Evolutionary conservation across 2,888 invertebrate genomes (phyloP), one percentile per base, ranked within the genome.

Genomic region (Metacarcinus magister): DNA sequence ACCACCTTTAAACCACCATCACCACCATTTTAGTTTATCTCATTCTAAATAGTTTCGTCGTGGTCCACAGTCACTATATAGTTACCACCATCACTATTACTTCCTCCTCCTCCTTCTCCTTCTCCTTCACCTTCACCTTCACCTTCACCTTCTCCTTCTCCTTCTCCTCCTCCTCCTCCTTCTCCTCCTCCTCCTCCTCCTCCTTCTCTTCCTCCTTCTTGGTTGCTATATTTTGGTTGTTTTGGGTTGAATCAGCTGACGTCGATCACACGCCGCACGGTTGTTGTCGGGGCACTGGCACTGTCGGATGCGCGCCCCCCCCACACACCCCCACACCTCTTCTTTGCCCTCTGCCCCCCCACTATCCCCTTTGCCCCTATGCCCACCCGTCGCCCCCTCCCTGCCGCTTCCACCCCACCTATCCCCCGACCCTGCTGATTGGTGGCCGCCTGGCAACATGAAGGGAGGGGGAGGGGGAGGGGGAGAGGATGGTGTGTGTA

Each of bases 181-280:
- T n/a, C n/a, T n/a, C 67, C n/a, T 10, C 23, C 67, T 10, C n/a
- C 5, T 67, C 67, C 5, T 16, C 67, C n/a, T 82, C 32, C 28
- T 82, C 82, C 32, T 82, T 19, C 67, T 67, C 67, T 19, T 67
- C 67, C 67, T 67, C 67, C 67, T 67, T 19, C 67, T 23, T 10
- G 10, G 16, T 82, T 3, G 28, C 32, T 82, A 82, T 82, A 28
- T 82, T 82, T 82, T 32, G 82, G 10, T 32, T 82, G 82, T 82
- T 67, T 82, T 8, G 82, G 82, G 82, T 82, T 67, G 67, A 67
- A 67, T 67, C 67, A 67, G 67, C 67, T 67, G 67, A 67, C 67
- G n/a, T n/a, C 23, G n/a, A 67, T 67, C 67, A 67, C 67, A 67
- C 67, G 19, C 67, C 67, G 5, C n/a, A 1, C 19, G n/a, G 67